Evolutionary conservation across 2,113 vertebrate genomes (phyloP).

Genomic region (Macrotis lagotis): DNA sequence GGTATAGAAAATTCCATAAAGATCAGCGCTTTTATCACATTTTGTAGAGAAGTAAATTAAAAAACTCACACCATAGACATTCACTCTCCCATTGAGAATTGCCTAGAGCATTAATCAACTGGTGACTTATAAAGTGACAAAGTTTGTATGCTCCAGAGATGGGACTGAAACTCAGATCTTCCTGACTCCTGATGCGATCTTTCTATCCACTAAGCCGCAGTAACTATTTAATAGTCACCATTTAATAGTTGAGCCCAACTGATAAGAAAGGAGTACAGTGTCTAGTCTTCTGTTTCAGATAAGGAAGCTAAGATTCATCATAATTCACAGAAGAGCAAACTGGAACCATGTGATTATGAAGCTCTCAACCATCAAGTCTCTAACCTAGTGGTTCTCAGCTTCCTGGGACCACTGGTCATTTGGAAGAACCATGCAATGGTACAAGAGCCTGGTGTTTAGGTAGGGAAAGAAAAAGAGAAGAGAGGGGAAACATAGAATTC

Average conservation of each 20-base stretch:
- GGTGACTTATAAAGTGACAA: neutral
- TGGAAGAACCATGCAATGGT: neutral
- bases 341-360: neutral
- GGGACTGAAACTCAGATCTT: neutral
- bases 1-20: neutral
- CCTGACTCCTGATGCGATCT: neutral
- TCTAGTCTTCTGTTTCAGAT: neutral
- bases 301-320: neutral
- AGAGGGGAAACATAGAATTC: neutral
- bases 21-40: neutral
- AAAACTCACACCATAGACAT: neutral
- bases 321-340: fast-evolving
- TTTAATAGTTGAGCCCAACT: neutral
- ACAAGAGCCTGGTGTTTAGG: neutral
- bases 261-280: neutral
- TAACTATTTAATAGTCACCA: neutral
- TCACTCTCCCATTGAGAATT: neutral
- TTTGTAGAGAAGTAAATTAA: neutral
- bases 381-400: neutral
- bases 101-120: neutral
- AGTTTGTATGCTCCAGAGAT: neutral
- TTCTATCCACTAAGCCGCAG: too few species aligned
- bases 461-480: neutral
- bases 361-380: fast-evolving
- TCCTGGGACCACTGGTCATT: neutral